Percentiles rank a stretch among this genome's conserved stretches.
Evolutionary conservation across 2,797 vertebrate species (phyloP).

Genomic region (Hypotaenidia okinawae): DNA sequence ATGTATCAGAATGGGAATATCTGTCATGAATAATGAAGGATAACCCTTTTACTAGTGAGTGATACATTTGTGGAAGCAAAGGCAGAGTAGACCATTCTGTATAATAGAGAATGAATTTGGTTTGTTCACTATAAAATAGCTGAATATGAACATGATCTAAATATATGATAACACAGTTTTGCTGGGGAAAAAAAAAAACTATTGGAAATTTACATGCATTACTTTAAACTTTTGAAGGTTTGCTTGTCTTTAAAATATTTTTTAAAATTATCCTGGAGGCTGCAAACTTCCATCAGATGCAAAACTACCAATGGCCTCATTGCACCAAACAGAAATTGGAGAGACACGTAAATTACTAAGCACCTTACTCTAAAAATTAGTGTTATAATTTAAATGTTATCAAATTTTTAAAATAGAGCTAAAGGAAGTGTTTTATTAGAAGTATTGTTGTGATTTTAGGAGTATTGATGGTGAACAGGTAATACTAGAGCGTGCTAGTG

Average conservation of each 20-base stretch:
- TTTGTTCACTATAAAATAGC: background rate
- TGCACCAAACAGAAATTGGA: background rate
- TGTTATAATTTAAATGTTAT: background rate
- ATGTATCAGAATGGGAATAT: background rate
- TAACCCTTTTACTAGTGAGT: background rate
- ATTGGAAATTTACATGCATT: background rate
- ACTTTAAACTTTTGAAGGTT: background rate
- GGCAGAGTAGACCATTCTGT: background rate
- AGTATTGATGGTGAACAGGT: background rate
- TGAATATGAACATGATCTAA: background rate
- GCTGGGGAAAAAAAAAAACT: background rate
- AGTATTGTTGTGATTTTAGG: background rate
- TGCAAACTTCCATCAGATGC: background rate
- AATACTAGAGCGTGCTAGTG: background rate
- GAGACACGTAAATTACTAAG: background rate
- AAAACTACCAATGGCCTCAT: background rate
- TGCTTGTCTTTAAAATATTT: background rate
- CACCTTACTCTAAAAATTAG: background rate
- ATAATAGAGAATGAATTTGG: background rate
- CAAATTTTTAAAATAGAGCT: background rate
- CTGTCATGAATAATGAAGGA: background rate
- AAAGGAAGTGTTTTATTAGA: background rate
- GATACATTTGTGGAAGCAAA: background rate
- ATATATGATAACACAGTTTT: background rate
- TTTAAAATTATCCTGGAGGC: background rate